Percentiles rank a stretch among this genome's conserved stretches.
Evolutionary conservation across 2,113 vertebrate species (phyloP).

Genomic region (Mellivora capensis): DNA sequence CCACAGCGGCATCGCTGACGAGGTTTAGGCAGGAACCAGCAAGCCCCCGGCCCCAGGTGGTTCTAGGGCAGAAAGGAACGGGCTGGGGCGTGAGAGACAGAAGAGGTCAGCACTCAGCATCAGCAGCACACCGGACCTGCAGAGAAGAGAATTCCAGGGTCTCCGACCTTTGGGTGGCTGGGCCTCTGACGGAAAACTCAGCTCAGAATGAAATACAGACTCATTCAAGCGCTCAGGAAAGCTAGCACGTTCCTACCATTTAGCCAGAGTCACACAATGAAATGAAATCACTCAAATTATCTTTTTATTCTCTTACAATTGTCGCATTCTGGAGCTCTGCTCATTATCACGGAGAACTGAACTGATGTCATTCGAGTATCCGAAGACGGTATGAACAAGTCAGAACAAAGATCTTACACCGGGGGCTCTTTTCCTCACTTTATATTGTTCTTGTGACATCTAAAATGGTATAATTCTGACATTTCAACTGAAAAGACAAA

Average conservation of each 20-base stretch:
- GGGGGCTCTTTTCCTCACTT: conserved; percentile 26
- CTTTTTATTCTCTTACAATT: conserved; percentile 4
- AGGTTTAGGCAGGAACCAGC: fast-evolving
- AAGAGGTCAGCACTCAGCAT: fast-evolving
- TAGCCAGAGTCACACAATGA: neutral
- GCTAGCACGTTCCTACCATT: neutral
- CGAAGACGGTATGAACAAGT: conserved; percentile 34
- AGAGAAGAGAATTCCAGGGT: fast-evolving
- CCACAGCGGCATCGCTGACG: fast-evolving
- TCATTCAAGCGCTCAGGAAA: neutral
- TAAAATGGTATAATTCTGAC: conserved; percentile 51
- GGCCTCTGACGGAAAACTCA: neutral
- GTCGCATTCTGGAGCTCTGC: conserved; percentile 37
- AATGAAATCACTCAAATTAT: neutral
- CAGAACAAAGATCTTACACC: conserved; percentile 2
- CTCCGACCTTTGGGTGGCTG: neutral
- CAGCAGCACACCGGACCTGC: fast-evolving
- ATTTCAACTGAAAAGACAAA: conserved; percentile 48
- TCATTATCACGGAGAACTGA: conserved; percentile 40
- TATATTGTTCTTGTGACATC: conserved; percentile 54
- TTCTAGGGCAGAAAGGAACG: neutral
- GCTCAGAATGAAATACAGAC: neutral
- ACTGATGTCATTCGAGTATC: conserved; percentile 5
- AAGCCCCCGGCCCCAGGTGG: fast-evolving
- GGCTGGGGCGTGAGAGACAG: fast-evolving